Evolutionary conservation across 2,797 vertebrate genomes (phyloP).

Genomic region (Lagodon rhomboides): DNA sequence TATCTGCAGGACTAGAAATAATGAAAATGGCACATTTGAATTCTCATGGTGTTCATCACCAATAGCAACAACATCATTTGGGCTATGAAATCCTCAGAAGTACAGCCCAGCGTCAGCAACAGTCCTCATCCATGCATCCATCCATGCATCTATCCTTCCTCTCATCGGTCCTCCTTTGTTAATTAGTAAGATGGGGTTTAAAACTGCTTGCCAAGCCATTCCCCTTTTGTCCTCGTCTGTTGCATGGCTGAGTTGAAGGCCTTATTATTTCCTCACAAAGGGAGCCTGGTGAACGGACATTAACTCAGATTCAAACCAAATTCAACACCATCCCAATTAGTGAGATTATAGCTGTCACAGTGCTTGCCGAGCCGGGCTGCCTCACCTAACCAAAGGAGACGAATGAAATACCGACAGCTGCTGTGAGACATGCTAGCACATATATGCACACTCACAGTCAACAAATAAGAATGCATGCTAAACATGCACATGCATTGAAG

Average conservation of each 20-base stretch:
- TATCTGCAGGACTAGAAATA: slow-evolving; percentile 1
- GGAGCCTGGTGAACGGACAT: slow-evolving; percentile 71
- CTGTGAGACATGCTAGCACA: slow-evolving; percentile 35
- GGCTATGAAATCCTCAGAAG: slow-evolving; percentile 43
- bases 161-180: slow-evolving; percentile 66
- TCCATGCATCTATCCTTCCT: slow-evolving; percentile 57
- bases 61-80: slow-evolving; percentile 38
- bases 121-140: slow-evolving; percentile 47
- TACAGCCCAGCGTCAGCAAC: slow-evolving; percentile 43
- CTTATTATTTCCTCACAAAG: slow-evolving; percentile 80
- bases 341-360: slow-evolving; percentile 74
- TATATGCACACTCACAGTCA: slow-evolving; percentile 12
- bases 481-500: neutral
- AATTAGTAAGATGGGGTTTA: slow-evolving; percentile 69
- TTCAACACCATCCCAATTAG: slow-evolving; percentile 80
- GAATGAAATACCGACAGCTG: slow-evolving; percentile 71
- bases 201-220: slow-evolving; percentile 70
- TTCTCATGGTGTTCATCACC: slow-evolving; percentile 32
- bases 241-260: slow-evolving; percentile 75
- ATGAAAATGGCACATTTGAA: slow-evolving; percentile 39
- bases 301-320: slow-evolving; percentile 76
- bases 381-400: slow-evolving; percentile 72
- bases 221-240: slow-evolving; percentile 72
- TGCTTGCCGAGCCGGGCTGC: slow-evolving; percentile 51
- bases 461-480: slow-evolving; percentile 21